Base-by-base conservation (phyloP, 2,113 vertebrate genomes). In the Propithecus coquereli region DNA sequence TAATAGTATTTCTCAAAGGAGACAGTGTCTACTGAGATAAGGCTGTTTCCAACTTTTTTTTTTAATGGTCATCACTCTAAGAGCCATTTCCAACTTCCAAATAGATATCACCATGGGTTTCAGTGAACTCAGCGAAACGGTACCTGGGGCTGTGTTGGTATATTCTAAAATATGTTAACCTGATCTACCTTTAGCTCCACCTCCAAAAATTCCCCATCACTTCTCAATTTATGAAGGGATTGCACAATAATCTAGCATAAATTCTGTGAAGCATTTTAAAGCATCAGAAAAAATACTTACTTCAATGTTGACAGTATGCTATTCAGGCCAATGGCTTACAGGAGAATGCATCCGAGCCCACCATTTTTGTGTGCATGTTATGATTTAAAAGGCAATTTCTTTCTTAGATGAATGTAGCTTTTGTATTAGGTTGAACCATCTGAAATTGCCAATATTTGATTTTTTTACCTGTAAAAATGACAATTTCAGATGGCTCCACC, bases 1-100 rank as follows among this genome's bases (percentile, higher is more conserved):
- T 93, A 93, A 97, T 87, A 87, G 95, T 88, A 70, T 80, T 97
- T 97, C 90, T 97, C 87, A 96, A 96, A 96, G 92, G 76, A 97
- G 74, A 87, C 96, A 96, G 93, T 95, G 95, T 96, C 93, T 95
- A 71, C 91, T 76, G 87, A 95, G 87, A 97, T 92, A 87, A 81
- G n/a, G 25, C 85, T 87, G 92, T 93, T 82, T 43, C 61, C 80
- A 90, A 76, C 23, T 70, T 84, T 45, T 32, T 37, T 68, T 37
- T 68, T 81, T 61, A 97, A 86, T 73, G 73, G 84, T 20, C 65
- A 32, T 61, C 83, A 79, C 8, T 82, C 34, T 83, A 65, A 83
- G n/a, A 71, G 47, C 54, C 87, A 88, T 89, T 94, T 96, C 66
- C 61, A 90, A 85, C 66, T 80, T 83, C 68, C 37, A 59, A 87